phyloP scores from a whole-genome alignment of 1,140 invertebrate species.

The Aphis gossypii region DNA sequence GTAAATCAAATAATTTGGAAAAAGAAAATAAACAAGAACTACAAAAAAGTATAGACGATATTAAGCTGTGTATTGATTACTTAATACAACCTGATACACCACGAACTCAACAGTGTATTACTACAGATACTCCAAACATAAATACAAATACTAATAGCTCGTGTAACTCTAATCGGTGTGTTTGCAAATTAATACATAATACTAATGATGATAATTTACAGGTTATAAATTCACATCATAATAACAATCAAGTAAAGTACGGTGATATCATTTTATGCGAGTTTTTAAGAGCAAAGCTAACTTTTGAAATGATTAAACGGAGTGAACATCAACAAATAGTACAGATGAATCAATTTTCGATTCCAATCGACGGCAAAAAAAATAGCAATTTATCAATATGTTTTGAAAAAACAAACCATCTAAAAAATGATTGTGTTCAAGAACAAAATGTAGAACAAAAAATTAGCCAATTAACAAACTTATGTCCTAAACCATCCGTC shows the following conservation, averaged over 20 bases:
- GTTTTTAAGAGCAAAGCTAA: not conserved
- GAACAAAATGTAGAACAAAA: not conserved
- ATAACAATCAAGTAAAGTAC: not conserved
- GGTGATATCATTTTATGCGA: not conserved
- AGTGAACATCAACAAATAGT: not conserved
- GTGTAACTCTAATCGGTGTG: not conserved
- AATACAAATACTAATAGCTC: not conserved
- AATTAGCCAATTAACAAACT: not conserved
- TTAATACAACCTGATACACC: not conserved
- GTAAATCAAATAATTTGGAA: not conserved
- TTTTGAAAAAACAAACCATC: not conserved
- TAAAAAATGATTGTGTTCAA: not conserved
- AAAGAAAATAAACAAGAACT: not conserved
- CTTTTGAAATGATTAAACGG: not conserved
- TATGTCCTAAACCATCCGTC: not conserved
- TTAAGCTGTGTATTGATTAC: not conserved
- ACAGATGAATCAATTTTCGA: not conserved
- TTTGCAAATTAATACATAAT: not conserved
- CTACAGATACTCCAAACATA: not conserved
- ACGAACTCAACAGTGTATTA: not conserved
- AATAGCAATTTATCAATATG: not conserved
- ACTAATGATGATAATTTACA: not conserved
- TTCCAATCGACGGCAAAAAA: not conserved
- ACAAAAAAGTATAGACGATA: not conserved
- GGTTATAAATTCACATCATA: not conserved